phyloP scores from a whole-genome alignment of 2,888 invertebrate genomes.

The Drosophila cognata region DNA sequence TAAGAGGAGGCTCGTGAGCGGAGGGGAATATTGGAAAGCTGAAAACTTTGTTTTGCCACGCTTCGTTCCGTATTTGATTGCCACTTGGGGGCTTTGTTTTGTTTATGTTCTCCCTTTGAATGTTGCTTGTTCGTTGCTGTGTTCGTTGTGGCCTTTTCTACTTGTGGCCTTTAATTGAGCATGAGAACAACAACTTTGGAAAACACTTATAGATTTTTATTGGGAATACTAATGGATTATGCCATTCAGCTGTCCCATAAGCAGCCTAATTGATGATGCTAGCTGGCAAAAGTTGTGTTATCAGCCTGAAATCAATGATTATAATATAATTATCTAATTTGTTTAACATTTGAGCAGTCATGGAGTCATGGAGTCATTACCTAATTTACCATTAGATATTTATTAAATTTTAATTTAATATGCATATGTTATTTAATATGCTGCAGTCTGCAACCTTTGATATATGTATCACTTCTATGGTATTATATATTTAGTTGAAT shows the following conservation, averaged over 20 bases:
- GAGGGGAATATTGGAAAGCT: neutral
- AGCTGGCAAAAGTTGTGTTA: neutral
- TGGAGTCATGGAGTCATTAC: too few relatives aligned
- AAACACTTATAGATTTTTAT: constrained; percentile 46
- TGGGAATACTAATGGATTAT: neutral
- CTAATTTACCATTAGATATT: neutral
- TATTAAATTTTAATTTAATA: neutral
- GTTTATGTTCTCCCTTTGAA: constrained; percentile 20
- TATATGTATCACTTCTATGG: constrained; percentile 7
- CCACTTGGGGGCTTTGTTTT: constrained; percentile 42
- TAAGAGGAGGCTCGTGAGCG: neutral
- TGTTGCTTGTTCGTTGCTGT: constrained; percentile 15
- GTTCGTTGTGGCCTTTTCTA: constrained; percentile 1
- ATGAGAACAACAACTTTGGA: constrained; percentile 25
- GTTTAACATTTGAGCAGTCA: neutral
- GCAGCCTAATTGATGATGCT: neutral
- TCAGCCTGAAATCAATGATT: neutral
- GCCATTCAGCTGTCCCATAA: neutral
- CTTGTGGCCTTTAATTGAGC: constrained; percentile 33
- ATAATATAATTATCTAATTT: neutral
- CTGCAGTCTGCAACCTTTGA: constrained; percentile 5
- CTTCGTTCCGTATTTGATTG: constrained; percentile 44
- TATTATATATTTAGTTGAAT: constrained; percentile 15
- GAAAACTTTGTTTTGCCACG: constrained; percentile 37
- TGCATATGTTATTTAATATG: neutral